Evolutionary conservation across 2,797 vertebrate genomes (phyloP).

Genomic region (Pristis pectinata): DNA sequence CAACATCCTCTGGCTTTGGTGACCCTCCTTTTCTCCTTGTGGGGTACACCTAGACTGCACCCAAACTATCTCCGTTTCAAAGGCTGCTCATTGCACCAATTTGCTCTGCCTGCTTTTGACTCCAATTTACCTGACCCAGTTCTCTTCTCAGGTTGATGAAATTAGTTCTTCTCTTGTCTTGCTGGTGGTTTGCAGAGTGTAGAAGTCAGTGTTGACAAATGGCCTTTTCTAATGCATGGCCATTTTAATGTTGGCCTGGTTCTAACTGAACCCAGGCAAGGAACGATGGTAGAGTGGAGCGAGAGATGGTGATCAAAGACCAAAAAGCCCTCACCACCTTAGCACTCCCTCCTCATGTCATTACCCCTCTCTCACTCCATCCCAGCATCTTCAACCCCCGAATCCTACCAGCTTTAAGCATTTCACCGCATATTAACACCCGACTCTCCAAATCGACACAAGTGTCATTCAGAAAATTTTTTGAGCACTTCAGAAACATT

Average conservation of each 20-base stretch:
- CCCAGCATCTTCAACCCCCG: background rate
- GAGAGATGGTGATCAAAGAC: background rate
- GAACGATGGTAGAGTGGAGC: background rate
- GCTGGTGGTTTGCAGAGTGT: background rate
- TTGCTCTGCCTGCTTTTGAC: background rate
- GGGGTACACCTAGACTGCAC: background rate
- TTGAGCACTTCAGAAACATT: background rate
- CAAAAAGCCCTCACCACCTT: no score
- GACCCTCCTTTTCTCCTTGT: background rate
- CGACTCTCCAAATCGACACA: background rate
- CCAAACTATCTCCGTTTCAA: background rate
- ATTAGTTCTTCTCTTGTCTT: background rate
- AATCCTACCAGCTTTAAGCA: background rate
- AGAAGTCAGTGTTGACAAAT: background rate
- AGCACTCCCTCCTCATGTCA: no score
- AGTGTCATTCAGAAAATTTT: background rate
- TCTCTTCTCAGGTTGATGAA: background rate
- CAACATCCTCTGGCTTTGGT: background rate
- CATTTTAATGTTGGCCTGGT: no score
- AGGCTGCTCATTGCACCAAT: background rate
- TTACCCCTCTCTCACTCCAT: no score
- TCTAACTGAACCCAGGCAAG: background rate
- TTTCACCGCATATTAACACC: background rate
- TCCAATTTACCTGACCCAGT: background rate
- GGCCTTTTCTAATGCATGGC: background rate